Evolutionary conservation across 2,797 vertebrate genomes (phyloP), one percentile per base, ranked within the genome.

Genomic region (Diceros bicornis): DNA sequence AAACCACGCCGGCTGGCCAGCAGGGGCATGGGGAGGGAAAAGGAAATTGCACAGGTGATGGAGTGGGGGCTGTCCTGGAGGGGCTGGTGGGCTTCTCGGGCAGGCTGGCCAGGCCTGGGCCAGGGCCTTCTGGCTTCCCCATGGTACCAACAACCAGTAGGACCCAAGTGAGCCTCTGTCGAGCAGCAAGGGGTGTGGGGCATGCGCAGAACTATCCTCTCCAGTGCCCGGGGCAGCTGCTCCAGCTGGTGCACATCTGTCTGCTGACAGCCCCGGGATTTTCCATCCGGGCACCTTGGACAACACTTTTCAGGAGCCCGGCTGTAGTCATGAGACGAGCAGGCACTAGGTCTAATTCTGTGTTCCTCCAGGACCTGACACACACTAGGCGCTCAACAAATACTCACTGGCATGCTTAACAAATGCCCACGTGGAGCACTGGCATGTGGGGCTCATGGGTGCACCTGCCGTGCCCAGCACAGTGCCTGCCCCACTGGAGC

Each of bases 401-500:
- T 62, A 59, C 8, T 61, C 21, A 23, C 44, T 32, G 50, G 7
- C n/a, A 1, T 10, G 13, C 37, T 55, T 64, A n/a, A 12, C 21
- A 41, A 14, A 47, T 11, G 47, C 44, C 32, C 2, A 3, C 7
- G 52, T 7, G 18, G 59, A 11, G 25, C 6, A 6, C 10, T 0
- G 41, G 17, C 7, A 0, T 1, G 5, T 5, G 20, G 2, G 9
- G 50, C 7, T 75, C 34, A 9, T 4, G 34, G 32, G 68, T 32
- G 68, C 2, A 1, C 62, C 72, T 91, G 50, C 64, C 0, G 1
- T 14, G 20, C 14, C 55, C 7, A 23, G 50, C 37, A 41, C 17
- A 41, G 52, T 0, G 10, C 20, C 79, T 62, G 34, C 1, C 20
- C 27, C 4, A 6, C 0, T 0, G 25, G 9, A 47, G 50, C 50